Conservation (phyloP, 1,140 invertebrate species). For the Phthorimaea operculella region DNA sequence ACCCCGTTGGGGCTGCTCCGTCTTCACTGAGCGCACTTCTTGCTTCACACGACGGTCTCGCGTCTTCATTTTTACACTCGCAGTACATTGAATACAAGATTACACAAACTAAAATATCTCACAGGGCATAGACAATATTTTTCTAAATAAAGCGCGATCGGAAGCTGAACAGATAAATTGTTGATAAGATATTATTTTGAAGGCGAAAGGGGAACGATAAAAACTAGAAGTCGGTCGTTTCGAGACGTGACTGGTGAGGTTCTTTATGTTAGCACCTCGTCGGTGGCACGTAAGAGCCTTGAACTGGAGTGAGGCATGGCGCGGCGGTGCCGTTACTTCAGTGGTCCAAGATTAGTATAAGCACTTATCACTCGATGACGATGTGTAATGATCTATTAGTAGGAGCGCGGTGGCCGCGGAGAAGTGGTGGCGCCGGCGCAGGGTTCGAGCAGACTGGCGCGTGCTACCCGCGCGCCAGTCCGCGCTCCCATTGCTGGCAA, state of each 20-base stretch:
- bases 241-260: slow-evolving; percentile 42
- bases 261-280: slow-evolving; percentile 48
- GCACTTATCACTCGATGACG: slow-evolving; percentile 22
- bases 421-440: slow-evolving; percentile 18
- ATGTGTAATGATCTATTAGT: background rate
- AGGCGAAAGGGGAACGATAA: slow-evolving; percentile 48
- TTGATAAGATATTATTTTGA: slow-evolving; percentile 55
- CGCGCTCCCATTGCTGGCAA: slow-evolving; percentile 22
- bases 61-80: slow-evolving; percentile 41
- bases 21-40: slow-evolving; percentile 22
- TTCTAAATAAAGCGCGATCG: slow-evolving; percentile 19
- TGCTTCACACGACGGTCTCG: slow-evolving; percentile 32
- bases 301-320: slow-evolving; percentile 25
- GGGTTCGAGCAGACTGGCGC: slow-evolving; percentile 35
- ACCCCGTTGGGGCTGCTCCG: slow-evolving; percentile 6
- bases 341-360: slow-evolving; percentile 34
- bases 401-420: background rate
- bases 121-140: background rate
- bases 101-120: background rate
- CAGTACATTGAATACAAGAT: background rate
- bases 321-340: slow-evolving; percentile 5
- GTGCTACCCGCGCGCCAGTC: background rate
- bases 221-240: slow-evolving; percentile 36
- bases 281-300: slow-evolving; percentile 49
- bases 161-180: slow-evolving; percentile 23